Conservation (phyloP, 2,888 invertebrate genomes). For the Hypomecis atomaria region DNA sequence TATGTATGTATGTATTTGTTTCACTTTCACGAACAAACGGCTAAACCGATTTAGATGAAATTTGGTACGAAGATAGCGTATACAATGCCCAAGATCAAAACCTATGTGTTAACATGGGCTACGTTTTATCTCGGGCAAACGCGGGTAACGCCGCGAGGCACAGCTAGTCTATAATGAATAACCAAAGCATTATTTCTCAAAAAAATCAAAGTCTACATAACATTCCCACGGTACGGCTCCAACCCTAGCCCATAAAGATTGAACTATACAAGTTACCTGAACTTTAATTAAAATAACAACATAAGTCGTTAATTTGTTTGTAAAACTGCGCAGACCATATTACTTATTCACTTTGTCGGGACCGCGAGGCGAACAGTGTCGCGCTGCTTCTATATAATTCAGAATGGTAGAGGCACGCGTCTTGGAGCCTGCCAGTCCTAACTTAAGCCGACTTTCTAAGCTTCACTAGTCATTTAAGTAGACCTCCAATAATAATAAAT, state of each 20-base stretch:
- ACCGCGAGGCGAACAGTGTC: slow-evolving; percentile 66
- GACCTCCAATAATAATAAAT: too few relatives aligned
- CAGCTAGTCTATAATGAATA: too few relatives aligned
- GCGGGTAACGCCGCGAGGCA: too few relatives aligned
- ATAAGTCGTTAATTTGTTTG: slow-evolving; percentile 83
- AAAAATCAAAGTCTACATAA: slow-evolving; percentile 65
- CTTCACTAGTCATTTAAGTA: slow-evolving; percentile 1
- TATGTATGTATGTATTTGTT: too few relatives aligned
- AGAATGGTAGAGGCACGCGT: slow-evolving; percentile 51
- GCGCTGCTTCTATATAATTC: slow-evolving; percentile 75
- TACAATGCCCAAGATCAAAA: too few relatives aligned
- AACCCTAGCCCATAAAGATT: slow-evolving; percentile 74
- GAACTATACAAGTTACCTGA: slow-evolving; percentile 72
- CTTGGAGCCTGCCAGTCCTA: slow-evolving; percentile 26
- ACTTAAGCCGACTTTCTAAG: slow-evolving; percentile 14
- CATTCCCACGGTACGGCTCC: slow-evolving; percentile 61
- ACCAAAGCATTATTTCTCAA: background rate
- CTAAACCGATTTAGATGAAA: too few relatives aligned
- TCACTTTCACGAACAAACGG: too few relatives aligned
- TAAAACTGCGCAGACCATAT: slow-evolving; percentile 82
- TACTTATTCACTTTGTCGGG: slow-evolving; percentile 78
- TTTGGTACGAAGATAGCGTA: too few relatives aligned
- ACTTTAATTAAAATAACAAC: slow-evolving; percentile 83
- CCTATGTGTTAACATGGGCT: too few relatives aligned
- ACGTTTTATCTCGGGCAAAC: too few relatives aligned